A percentile compares a stretch with the other conserved stretches of the same genome.
Evolutionary conservation across 2,888 invertebrate genomes (phyloP).

Genomic region (Apodemia zela): DNA sequence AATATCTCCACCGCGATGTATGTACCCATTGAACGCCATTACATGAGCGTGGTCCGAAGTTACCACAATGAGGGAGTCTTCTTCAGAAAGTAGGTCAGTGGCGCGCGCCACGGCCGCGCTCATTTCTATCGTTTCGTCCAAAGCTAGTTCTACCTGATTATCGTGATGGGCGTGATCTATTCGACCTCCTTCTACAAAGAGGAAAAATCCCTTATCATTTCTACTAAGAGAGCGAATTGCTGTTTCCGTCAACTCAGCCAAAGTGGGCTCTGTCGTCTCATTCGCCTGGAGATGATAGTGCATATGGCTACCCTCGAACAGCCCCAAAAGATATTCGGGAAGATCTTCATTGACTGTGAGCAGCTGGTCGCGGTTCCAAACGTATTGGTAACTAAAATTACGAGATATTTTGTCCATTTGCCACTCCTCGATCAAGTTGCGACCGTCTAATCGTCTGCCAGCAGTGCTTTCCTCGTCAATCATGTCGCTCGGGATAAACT

Average conservation of each 20-base stretch:
- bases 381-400: constrained; percentile 65
- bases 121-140: constrained; percentile 85
- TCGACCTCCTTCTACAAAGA: constrained; percentile 87
- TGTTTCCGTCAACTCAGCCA: constrained; percentile 74
- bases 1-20: constrained; percentile 70
- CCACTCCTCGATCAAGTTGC: constrained; percentile 85
- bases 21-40: constrained; percentile 85
- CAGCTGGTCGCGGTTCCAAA: constrained; percentile 81
- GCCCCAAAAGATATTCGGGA: constrained; percentile 83
- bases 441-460: constrained; percentile 78
- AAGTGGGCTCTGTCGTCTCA: constrained; percentile 50
- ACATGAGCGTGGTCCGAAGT: constrained; percentile 89
- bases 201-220: constrained; percentile 85
- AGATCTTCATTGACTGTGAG: constrained; percentile 51
- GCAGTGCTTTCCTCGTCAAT: constrained; percentile 73
- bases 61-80: constrained; percentile 88
- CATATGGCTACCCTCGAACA: constrained; percentile 83
- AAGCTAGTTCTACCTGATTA: constrained; percentile 76
- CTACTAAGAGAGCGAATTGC: constrained; percentile 85
- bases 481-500: constrained; percentile 79
- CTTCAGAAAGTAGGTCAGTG: constrained; percentile 51
- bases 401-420: constrained; percentile 57
- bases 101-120: constrained; percentile 80
- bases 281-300: constrained; percentile 82
- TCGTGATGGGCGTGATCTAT: constrained; percentile 86